phyloP scores from a whole-genome alignment of 1,140 invertebrate species.

The Neodiprion fabricii region DNA sequence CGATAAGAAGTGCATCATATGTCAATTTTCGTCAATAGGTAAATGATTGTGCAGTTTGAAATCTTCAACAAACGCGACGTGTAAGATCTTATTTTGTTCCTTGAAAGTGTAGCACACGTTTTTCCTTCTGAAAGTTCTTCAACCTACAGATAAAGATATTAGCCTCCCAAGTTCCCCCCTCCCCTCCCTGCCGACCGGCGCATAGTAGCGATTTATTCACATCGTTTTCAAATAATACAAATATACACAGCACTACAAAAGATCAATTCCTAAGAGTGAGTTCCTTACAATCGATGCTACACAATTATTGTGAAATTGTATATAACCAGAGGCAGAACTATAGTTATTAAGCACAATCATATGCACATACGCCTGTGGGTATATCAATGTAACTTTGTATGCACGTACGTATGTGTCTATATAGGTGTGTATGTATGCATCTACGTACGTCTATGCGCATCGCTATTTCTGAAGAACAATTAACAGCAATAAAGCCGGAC shows the following conservation, averaged over 20 bases:
- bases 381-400: neutral
- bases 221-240: neutral
- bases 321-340: neutral
- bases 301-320: slow-evolving; percentile 1
- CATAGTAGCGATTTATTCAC: neutral
- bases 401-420: neutral
- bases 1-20: neutral
- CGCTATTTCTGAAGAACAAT: neutral
- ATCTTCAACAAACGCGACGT: no score
- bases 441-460: no score
- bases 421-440: neutral
- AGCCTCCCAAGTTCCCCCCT: slow-evolving; percentile 17
- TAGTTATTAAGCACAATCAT: neutral
- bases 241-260: neutral
- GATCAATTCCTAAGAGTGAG: neutral
- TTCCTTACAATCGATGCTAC: neutral
- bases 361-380: neutral
- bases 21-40: no score
- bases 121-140: neutral
- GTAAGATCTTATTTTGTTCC: neutral
- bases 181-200: neutral
- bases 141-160: slow-evolving; percentile 24
- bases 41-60: no score
- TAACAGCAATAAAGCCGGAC: neutral
- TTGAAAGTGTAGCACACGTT: neutral